phyloP scores from a whole-genome alignment of 2,888 invertebrate genomes.

The Periphyllus acericola region DNA sequence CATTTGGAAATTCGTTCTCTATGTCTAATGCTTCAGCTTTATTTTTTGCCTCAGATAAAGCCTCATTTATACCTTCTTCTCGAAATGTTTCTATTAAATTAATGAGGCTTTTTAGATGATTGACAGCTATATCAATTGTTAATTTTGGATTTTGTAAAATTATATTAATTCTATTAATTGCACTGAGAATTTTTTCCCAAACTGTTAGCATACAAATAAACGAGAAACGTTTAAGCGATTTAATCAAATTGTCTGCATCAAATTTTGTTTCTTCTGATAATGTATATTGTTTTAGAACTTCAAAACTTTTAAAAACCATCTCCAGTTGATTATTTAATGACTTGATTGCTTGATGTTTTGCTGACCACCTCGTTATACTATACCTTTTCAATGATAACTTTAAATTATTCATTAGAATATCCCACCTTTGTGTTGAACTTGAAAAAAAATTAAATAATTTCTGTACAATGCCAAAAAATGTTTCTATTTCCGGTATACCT shows the following conservation, averaged over 20 bases:
- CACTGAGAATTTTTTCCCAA: conserved; percentile 34
- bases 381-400: conserved; percentile 13
- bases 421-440: conserved; percentile 21
- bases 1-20: conserved; percentile 30
- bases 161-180: conserved; percentile 29
- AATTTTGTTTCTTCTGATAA: conserved; percentile 36
- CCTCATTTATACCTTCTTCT: conserved; percentile 29
- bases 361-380: conserved; percentile 27
- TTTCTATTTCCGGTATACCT: conserved; percentile 33
- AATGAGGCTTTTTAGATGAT: conserved; percentile 9
- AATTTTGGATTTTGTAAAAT: conserved; percentile 37
- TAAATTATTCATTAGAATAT: conserved; percentile 32
- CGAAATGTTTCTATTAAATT: too few relatives aligned
- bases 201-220: conserved; percentile 28
- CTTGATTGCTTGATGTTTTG: conserved; percentile 11
- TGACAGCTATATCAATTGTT: conserved; percentile 20
- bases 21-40: conserved; percentile 38
- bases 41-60: conserved; percentile 26
- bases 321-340: conserved; percentile 33
- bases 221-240: conserved; percentile 26
- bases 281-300: conserved; percentile 20
- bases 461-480: conserved; percentile 25
- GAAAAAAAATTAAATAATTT: conserved; percentile 43
- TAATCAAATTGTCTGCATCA: conserved; percentile 38
- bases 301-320: conserved; percentile 14